phyloP scores from a whole-genome alignment of 2,888 invertebrate species.

The Noctua comes region DNA sequence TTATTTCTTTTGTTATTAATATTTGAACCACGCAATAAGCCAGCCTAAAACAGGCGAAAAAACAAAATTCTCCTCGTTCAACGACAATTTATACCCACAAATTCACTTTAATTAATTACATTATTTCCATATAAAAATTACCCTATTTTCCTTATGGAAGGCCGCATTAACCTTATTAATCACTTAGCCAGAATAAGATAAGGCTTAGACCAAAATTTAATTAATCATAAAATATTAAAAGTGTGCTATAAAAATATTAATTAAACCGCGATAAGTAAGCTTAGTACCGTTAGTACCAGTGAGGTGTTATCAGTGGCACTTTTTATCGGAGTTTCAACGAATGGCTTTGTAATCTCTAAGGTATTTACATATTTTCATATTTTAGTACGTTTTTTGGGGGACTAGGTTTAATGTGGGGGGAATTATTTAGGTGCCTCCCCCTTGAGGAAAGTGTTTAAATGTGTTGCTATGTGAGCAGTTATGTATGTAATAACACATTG shows the following conservation, averaged over 20 bases:
- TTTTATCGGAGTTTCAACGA: conserved; percentile 63
- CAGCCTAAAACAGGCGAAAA: conserved; percentile 24
- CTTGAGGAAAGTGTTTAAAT: not conserved
- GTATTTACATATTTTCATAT: conserved; percentile 52
- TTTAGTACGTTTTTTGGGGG: conserved; percentile 37
- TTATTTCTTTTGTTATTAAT: not conserved
- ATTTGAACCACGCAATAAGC: not conserved
- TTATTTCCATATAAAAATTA: conserved; percentile 69
- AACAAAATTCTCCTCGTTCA: conserved; percentile 53
- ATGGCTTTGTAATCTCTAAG: conserved; percentile 56
- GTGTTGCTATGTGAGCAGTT: conserved; percentile 6
- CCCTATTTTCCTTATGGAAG: conserved; percentile 71
- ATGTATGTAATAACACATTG: not conserved
- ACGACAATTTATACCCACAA: conserved; percentile 53
- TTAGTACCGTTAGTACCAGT: conserved; percentile 36
- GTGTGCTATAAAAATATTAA: conserved; percentile 83
- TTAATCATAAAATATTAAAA: conserved; percentile 70
- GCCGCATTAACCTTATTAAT: conserved; percentile 74
- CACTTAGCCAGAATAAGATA: conserved; percentile 69
- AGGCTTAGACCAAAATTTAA: conserved; percentile 68
- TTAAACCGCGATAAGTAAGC: conserved; percentile 80
- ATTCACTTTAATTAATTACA: conserved; percentile 68
- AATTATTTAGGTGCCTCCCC: conserved; percentile 26
- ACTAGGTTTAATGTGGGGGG: conserved; percentile 5
- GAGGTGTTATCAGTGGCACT: conserved; percentile 52